Evolutionary conservation across 2,797 vertebrate species (phyloP).

Genomic region (Schizopygopsis malacanthus): DNA sequence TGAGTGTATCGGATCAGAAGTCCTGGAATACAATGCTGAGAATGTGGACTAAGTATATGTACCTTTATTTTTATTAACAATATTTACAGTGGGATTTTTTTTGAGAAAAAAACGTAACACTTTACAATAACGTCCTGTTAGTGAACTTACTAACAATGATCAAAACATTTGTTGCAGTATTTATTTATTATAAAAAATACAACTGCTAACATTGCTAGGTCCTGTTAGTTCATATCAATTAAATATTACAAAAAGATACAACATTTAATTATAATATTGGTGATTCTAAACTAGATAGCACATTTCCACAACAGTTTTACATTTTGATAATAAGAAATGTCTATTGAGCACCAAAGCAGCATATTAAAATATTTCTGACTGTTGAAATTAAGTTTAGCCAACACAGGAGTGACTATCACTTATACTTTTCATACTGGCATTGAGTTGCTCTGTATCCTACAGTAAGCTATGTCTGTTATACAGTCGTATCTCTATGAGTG

Average conservation of each 20-base stretch:
- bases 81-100: not conserved
- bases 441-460: not conserved
- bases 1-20: not conserved
- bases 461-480: not conserved
- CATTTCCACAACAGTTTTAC: not conserved
- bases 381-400: not conserved
- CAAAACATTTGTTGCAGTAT: not conserved
- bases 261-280: not conserved
- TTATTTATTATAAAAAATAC: not conserved
- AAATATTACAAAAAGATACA: not conserved
- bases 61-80: not conserved
- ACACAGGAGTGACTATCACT: not conserved
- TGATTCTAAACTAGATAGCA: not conserved
- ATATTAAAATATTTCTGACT: not conserved
- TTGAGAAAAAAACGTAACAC: not conserved
- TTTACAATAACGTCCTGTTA: not conserved
- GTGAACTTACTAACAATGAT: not conserved
- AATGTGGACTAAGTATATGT: too few species aligned
- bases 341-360: not conserved
- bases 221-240: not conserved
- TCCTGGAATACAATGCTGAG: not conserved
- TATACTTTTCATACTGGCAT: not conserved
- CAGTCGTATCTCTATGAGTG: conserved; percentile 41
- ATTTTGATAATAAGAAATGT: not conserved
- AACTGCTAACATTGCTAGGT: not conserved